Evolutionary conservation across 2,797 vertebrate species (phyloP).

Genomic region (Austrolebias charrua): DNA sequence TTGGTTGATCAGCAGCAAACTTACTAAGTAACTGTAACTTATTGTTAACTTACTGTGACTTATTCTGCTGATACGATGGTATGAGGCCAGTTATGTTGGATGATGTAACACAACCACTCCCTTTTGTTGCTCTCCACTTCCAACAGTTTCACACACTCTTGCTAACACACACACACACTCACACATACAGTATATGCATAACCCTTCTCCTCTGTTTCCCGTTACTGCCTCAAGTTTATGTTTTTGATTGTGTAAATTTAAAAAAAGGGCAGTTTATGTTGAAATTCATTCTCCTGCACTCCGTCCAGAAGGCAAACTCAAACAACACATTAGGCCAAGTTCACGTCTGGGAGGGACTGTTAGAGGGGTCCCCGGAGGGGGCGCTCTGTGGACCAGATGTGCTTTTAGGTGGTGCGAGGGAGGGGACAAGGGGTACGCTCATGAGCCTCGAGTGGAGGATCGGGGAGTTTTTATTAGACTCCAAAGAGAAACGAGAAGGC

Average conservation of each 20-base stretch:
- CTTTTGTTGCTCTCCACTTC: constrained; percentile 13
- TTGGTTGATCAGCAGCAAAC: neutral
- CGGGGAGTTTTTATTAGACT: constrained; percentile 33
- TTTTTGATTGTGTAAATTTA: constrained; percentile 65
- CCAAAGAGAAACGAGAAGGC: constrained; percentile 31
- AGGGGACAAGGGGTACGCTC: constrained; percentile 36
- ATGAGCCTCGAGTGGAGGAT: constrained; percentile 21
- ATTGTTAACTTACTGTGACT: no score
- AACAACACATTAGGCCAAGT: constrained; percentile 79
- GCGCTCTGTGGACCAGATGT: constrained; percentile 76
- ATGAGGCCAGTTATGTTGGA: neutral
- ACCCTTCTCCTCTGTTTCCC: constrained; percentile 18
- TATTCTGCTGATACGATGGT: constrained; percentile 4
- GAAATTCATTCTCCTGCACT: constrained; percentile 51
- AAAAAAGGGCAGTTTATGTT: constrained; percentile 53
- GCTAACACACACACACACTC: constrained; percentile 2
- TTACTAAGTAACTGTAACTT: constrained; percentile 1
- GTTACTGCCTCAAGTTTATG: constrained; percentile 53
- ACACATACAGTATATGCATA: constrained; percentile 5
- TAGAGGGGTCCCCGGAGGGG: constrained; percentile 53
- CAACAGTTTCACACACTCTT: constrained; percentile 4
- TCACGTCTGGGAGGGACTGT: constrained; percentile 73
- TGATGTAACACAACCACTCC: constrained; percentile 52
- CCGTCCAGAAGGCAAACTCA: constrained; percentile 37
- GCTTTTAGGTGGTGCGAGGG: constrained; percentile 37